Evolutionary conservation across 2,797 vertebrate species (phyloP).

Genomic region (Oryzias sinensis): DNA sequence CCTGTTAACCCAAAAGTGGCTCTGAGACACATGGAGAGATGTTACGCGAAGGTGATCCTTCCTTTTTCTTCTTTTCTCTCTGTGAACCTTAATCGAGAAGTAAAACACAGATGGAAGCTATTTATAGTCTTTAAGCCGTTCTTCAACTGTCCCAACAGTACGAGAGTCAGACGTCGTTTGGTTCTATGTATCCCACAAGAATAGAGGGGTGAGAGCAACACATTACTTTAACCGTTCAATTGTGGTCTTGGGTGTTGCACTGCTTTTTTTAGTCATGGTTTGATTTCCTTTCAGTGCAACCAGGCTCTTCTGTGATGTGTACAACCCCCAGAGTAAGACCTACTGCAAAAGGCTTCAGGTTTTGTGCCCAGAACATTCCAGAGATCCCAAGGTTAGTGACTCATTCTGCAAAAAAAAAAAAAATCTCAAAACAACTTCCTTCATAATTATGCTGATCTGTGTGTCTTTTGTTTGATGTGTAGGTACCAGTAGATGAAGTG

Average conservation of each 20-base stretch:
- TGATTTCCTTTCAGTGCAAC: slow-evolving; percentile 78
- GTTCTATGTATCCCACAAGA: slow-evolving; percentile 92
- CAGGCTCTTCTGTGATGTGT: slow-evolving; percentile 93
- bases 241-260: not conserved
- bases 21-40: slow-evolving; percentile 92
- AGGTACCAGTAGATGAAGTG: slow-evolving; percentile 90
- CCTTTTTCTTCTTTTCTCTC: not conserved
- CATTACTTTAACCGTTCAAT: not conserved
- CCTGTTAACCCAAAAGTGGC: slow-evolving; percentile 93
- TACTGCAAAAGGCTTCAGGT: slow-evolving; percentile 96
- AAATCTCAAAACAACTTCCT: not conserved
- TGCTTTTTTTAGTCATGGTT: not conserved
- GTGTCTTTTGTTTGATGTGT: not conserved
- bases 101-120: not conserved
- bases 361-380: slow-evolving; percentile 92
- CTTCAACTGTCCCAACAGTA: slow-evolving; percentile 73
- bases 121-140: not conserved
- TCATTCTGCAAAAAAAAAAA: not conserved
- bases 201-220: slow-evolving; percentile 87
- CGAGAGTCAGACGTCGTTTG: slow-evolving; percentile 94
- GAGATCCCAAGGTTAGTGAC: slow-evolving; percentile 86
- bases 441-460: not conserved
- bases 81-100: not conserved
- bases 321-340: slow-evolving; percentile 94
- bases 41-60: slow-evolving; percentile 88